Evolutionary conservation across 2,113 vertebrate genomes (phyloP), one percentile per base, ranked within the genome.

Genomic region (Grammomys dolichurus): DNA sequence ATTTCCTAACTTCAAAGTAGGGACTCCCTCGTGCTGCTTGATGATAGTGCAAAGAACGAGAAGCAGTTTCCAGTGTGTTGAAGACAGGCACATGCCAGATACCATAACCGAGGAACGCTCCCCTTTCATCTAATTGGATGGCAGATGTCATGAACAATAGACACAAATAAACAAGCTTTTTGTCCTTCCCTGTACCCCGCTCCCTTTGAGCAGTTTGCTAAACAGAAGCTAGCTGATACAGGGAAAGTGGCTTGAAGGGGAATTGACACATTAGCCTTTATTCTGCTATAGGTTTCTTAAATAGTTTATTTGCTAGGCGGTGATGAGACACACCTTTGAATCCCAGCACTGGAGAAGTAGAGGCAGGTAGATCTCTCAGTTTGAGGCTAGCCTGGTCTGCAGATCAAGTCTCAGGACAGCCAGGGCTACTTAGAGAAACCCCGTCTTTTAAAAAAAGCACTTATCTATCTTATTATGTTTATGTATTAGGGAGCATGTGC

Each of bases 151-250:
- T 60, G 78, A 86, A 43, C 40, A 46, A 63, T 20, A 65, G 69
- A 40, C 43, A 36, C 9, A 85, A 94, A 40, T 58, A 73, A 48
- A 73, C 10, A 51, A n/a, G 56, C 36, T 65, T 84, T 86, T 40
- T 13, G 51, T 60, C 40, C 56, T 87, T 96, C 87, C 72, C 86
- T 84, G 54, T 93, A 56, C 63, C 36, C n/a, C 17, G 54, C 86
- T 43, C 80, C 19, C 56, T 63, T 26, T 40, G 14, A 20, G 91
- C 40, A 76, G 16, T 65, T 76, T 89, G 84, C 63, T 80, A 54
- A 90, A 24, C 43, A 87, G 46, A 77, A 91, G 54, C 56, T 40
- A 86, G 26, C 84, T 69, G 19, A 48, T 33, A 60, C 56, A 40
- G 69, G n/a, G 40, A 8, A 63, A 16, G 51, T 9, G 58, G 40